Conservation (phyloP, 1,140 invertebrate species). For the Asbolus verrucosus region DNA sequence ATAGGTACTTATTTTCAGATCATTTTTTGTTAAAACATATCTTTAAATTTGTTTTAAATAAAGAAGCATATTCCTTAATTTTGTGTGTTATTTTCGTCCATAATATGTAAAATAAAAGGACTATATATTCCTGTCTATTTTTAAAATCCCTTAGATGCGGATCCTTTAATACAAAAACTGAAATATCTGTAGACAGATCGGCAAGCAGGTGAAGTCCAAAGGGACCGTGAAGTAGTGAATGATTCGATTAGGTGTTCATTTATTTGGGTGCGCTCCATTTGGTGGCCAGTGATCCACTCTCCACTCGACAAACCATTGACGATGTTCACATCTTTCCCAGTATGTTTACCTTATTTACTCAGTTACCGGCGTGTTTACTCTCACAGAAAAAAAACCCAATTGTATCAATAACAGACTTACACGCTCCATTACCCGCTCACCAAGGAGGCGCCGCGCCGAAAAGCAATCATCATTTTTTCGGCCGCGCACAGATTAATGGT, state of each 20-base stretch:
- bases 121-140: neutral
- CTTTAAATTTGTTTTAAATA: too few relatives aligned
- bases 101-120: neutral
- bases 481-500: neutral
- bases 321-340: conserved; percentile 35
- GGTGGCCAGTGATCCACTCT: conserved; percentile 44
- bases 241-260: conserved; percentile 48
- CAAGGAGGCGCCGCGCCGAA: conserved; percentile 22
- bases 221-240: conserved; percentile 36
- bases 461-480: conserved; percentile 26
- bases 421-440: conserved; percentile 14
- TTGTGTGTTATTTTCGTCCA: too few relatives aligned
- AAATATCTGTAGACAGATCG: conserved; percentile 29
- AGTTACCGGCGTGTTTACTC: conserved; percentile 34
- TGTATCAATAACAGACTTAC: conserved; percentile 39
- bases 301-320: conserved; percentile 34
- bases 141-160: neutral
- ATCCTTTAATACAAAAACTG: conserved; percentile 15
- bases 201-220: conserved; percentile 39
- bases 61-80: too few relatives aligned
- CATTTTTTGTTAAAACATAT: too few relatives aligned
- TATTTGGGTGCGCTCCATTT: conserved; percentile 44
- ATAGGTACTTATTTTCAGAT: too few relatives aligned
- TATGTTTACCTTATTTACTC: conserved; percentile 35
- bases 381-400: conserved; percentile 37